A percentile compares a stretch with the other conserved stretches of the same genome.
phyloP scores from a whole-genome alignment of 1,140 invertebrate genomes.

The Hyposmocoma kahamanoa region DNA sequence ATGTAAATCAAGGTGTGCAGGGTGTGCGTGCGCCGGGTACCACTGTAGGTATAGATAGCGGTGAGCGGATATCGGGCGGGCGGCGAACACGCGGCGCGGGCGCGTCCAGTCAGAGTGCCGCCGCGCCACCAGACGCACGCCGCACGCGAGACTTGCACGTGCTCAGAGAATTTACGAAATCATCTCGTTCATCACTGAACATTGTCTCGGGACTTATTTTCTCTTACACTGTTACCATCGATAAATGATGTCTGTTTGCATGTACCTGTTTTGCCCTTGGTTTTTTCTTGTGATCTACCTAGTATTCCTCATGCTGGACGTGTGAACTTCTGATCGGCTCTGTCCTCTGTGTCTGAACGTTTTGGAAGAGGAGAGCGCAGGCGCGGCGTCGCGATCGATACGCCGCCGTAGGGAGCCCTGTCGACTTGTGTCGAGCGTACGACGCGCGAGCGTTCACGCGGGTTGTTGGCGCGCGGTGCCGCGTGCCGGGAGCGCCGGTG shows the following conservation, averaged over 20 bases:
- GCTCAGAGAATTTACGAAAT: conserved; percentile 21
- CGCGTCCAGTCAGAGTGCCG: conserved; percentile 70
- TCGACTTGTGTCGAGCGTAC: conserved; percentile 30
- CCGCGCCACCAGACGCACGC: conserved; percentile 62
- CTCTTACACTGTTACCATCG: conserved; percentile 17
- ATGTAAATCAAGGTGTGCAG: conserved; percentile 57
- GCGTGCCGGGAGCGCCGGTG: conserved; percentile 52
- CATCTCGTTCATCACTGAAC: conserved; percentile 43
- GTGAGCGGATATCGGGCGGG: conserved; percentile 59
- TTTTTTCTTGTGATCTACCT: conserved; percentile 71
- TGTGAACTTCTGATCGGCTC: conserved; percentile 31
- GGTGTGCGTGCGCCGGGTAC: conserved; percentile 29
- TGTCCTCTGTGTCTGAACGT: conserved; percentile 9
- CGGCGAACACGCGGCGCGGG: conserved; percentile 55
- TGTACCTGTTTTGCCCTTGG: conserved; percentile 71
- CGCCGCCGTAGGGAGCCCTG: conserved; percentile 18
- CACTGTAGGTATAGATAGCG: conserved; percentile 40
- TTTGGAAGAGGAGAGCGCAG: conserved; percentile 35
- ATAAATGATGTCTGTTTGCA: conserved; percentile 66
- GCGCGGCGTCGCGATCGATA: conserved; percentile 61
- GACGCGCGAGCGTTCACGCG: conserved; percentile 39
- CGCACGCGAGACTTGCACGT: conserved; percentile 49
- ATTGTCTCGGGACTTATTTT: conserved; percentile 18
- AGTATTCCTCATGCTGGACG: conserved; percentile 70
- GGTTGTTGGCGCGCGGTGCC: conserved; percentile 41